phyloP scores from a whole-genome alignment of 1,140 invertebrate species.

The Artemia franciscana region DNA sequence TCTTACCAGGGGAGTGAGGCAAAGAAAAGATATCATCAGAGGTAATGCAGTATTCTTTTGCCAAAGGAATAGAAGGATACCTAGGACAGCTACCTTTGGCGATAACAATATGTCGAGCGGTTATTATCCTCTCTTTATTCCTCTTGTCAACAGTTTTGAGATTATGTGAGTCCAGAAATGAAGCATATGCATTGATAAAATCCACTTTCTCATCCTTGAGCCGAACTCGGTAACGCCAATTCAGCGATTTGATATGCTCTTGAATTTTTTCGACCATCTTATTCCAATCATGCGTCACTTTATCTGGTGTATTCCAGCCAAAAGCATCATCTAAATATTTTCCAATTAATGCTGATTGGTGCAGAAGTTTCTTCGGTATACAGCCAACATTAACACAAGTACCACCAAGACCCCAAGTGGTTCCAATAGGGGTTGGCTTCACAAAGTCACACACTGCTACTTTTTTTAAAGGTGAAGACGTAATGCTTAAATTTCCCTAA shows the following conservation, averaged over 20 bases:
- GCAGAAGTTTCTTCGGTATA: constrained; percentile 44
- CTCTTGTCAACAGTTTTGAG: constrained; percentile 26
- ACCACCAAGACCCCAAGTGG: constrained; percentile 32
- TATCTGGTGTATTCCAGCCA: constrained; percentile 32
- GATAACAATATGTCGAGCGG: too few relatives aligned
- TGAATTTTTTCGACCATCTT: too few relatives aligned
- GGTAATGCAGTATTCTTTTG: too few relatives aligned
- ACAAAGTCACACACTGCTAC: constrained; percentile 39
- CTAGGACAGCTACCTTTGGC: too few relatives aligned
- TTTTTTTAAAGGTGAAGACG: constrained; percentile 27
- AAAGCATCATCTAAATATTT: constrained; percentile 22
- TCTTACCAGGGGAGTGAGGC: too few relatives aligned
- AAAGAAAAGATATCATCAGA: too few relatives aligned
- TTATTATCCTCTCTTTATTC: too few relatives aligned
- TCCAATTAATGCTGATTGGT: constrained; percentile 24
- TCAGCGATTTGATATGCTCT: constrained; percentile 34
- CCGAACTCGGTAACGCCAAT: constrained; percentile 32
- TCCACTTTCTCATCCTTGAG: constrained; percentile 31
- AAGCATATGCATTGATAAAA: constrained; percentile 40
- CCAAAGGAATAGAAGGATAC: too few relatives aligned
- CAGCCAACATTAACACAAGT: constrained; percentile 45
- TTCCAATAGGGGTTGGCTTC: constrained; percentile 27
- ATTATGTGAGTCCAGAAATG: constrained; percentile 8
- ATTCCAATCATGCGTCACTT: too few relatives aligned
- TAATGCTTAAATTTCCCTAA: too few relatives aligned